A percentile compares a stretch with the other conserved stretches of the same genome.
Evolutionary conservation across 2,113 vertebrate species (phyloP).

Genomic region (Mirounga angustirostris): DNA sequence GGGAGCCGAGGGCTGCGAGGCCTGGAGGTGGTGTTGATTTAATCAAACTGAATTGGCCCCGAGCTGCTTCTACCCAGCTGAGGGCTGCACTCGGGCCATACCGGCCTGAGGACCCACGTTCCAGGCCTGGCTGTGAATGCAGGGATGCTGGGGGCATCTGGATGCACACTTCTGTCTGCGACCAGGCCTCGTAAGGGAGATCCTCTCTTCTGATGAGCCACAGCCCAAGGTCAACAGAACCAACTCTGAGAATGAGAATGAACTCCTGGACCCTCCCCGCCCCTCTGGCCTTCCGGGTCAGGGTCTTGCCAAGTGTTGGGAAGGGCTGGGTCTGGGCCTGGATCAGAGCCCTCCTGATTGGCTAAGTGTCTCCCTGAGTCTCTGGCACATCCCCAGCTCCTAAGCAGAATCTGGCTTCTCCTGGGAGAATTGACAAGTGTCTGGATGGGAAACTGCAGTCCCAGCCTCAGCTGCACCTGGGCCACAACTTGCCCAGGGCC

Average conservation of each 20-base stretch:
- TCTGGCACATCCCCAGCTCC: background rate
- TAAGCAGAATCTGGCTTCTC: background rate
- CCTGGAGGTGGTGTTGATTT: background rate
- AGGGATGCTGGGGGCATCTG: background rate
- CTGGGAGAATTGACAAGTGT: background rate
- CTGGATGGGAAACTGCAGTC: background rate
- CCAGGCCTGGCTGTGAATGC: background rate
- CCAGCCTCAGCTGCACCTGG: background rate
- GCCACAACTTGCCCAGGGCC: background rate
- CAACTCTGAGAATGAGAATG: background rate
- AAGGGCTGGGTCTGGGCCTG: background rate
- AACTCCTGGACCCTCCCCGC: background rate
- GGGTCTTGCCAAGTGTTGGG: background rate
- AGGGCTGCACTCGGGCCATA: background rate
- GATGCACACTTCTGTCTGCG: background rate
- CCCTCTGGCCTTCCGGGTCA: background rate
- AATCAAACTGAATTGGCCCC: background rate
- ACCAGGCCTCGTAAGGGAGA: background rate
- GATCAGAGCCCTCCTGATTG: background rate
- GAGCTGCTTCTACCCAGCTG: background rate
- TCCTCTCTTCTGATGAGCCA: background rate
- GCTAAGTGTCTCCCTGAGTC: background rate
- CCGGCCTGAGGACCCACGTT: background rate
- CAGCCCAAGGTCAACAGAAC: background rate
- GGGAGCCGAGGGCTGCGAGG: background rate